These are phyloP conservation scores for Oryzias sinensis DNA, from an alignment of 2,797 vertebrate genomes.

Conservation along the genomic window DNA sequence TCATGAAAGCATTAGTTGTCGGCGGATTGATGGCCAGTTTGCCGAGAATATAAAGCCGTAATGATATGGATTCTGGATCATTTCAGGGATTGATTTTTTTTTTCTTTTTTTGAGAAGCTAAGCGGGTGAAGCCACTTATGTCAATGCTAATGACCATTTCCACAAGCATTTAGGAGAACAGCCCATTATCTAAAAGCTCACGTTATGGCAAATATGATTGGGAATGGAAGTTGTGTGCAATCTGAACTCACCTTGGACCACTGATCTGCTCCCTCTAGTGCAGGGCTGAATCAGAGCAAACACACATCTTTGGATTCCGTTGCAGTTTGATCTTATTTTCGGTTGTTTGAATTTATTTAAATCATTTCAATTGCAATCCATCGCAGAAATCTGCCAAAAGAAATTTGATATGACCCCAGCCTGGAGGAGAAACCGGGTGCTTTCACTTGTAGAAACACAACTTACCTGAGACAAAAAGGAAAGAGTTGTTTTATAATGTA, in stretches of 20 bases:
- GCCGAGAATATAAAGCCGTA: slow-evolving; percentile 76
- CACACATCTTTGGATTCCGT: slow-evolving; percentile 62
- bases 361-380: slow-evolving; percentile 63
- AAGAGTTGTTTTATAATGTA: slow-evolving; percentile 58
- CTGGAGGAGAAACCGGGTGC: slow-evolving; percentile 38
- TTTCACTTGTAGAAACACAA: slow-evolving; percentile 44
- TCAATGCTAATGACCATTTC: slow-evolving; percentile 83
- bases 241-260: slow-evolving; percentile 74
- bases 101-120: slow-evolving; percentile 62
- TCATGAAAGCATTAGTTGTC: slow-evolving; percentile 66
- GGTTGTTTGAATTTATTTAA: slow-evolving; percentile 74
- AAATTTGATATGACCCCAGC: slow-evolving; percentile 42
- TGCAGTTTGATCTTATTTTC: slow-evolving; percentile 73
- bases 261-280: slow-evolving; percentile 54
- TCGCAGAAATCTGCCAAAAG: slow-evolving; percentile 38
- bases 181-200: slow-evolving; percentile 79
- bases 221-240: slow-evolving; percentile 73
- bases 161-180: slow-evolving; percentile 74
- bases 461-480: slow-evolving; percentile 47
- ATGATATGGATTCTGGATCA: slow-evolving; percentile 80
- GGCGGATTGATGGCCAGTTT: slow-evolving; percentile 72
- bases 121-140: slow-evolving; percentile 82
- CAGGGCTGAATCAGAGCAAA: slow-evolving; percentile 45
- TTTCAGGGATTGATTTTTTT: slow-evolving; percentile 80
- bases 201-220: slow-evolving; percentile 82